Percentiles rank a stretch among this genome's conserved stretches.
phyloP scores from a whole-genome alignment of 2,888 invertebrate species.

The Hypolimnas misippus region DNA sequence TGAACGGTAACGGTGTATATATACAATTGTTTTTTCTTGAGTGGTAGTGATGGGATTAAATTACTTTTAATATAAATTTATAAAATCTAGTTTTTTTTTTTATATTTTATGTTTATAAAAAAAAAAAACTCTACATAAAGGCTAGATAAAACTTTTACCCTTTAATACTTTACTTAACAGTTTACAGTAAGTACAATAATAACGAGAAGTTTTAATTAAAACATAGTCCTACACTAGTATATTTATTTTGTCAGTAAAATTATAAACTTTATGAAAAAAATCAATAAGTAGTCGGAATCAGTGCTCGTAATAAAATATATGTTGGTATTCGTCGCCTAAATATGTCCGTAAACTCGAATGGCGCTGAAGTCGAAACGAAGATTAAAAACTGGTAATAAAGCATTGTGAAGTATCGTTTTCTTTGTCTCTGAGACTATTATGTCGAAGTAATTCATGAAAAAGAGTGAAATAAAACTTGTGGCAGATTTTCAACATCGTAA shows the following conservation, averaged over 20 bases:
- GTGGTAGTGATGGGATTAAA: background rate
- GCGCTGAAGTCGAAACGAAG: conserved; percentile 11
- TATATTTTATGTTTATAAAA: background rate
- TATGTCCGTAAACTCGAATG: conserved; percentile 1
- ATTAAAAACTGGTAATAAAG: conserved; percentile 14
- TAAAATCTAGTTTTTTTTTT: background rate
- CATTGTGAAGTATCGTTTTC: conserved; percentile 11
- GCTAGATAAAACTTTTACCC: background rate
- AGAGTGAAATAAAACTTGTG: conserved; percentile 3
- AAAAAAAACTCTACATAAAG: background rate
- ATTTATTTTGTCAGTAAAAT: background rate
- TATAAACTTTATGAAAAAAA: background rate
- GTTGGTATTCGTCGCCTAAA: background rate
- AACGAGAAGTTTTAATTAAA: too few species aligned
- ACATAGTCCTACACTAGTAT: too few species aligned
- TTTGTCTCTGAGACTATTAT: conserved; percentile 17
- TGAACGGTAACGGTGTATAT: background rate
- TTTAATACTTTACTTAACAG: too few species aligned
- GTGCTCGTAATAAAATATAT: background rate
- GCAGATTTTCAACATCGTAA: conserved; percentile 8
- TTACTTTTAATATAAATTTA: background rate
- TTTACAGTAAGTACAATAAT: too few species aligned
- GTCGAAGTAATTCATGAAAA: conserved; percentile 3
- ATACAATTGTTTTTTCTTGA: background rate
- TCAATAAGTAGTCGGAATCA: background rate